Conservation (phyloP, 2,888 invertebrate genomes). For the Callyntrura sp. region DNA sequence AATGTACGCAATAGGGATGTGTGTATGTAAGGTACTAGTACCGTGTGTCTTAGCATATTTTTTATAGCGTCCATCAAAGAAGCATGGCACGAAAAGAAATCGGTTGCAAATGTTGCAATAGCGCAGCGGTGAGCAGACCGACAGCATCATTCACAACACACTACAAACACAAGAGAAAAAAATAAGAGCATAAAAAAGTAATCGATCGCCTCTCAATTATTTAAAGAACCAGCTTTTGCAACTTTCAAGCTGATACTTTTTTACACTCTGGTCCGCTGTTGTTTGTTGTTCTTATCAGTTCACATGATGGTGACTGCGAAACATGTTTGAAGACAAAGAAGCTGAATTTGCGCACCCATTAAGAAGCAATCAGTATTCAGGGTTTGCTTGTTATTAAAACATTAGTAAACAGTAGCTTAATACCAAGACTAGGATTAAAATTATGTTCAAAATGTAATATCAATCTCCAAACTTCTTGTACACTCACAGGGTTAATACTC, state of each 20-base stretch:
- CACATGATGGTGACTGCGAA: conserved; percentile 2
- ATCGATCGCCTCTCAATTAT: conserved; percentile 75
- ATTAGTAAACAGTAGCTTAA: conserved; percentile 30
- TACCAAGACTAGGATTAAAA: background rate
- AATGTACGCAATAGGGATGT: background rate
- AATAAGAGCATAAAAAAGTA: conserved; percentile 35
- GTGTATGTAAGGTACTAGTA: background rate
- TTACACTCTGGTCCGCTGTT: background rate
- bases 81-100: background rate
- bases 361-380: conserved; percentile 44
- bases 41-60: background rate
- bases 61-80: background rate
- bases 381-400: conserved; percentile 40
- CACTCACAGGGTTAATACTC: too few relatives aligned
- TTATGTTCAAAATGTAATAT: too few relatives aligned
- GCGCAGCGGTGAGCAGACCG: background rate
- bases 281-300: conserved; percentile 31
- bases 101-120: background rate
- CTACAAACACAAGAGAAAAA: conserved; percentile 15
- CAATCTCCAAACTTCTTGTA: too few relatives aligned
- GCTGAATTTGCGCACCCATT: background rate
- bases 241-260: conserved; percentile 8
- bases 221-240: conserved; percentile 68
- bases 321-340: conserved; percentile 32
- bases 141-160: too few relatives aligned